Percentiles rank a stretch among this genome's conserved stretches.
phyloP scores from a whole-genome alignment of 2,888 invertebrate species.

The Apotomis turbidana region DNA sequence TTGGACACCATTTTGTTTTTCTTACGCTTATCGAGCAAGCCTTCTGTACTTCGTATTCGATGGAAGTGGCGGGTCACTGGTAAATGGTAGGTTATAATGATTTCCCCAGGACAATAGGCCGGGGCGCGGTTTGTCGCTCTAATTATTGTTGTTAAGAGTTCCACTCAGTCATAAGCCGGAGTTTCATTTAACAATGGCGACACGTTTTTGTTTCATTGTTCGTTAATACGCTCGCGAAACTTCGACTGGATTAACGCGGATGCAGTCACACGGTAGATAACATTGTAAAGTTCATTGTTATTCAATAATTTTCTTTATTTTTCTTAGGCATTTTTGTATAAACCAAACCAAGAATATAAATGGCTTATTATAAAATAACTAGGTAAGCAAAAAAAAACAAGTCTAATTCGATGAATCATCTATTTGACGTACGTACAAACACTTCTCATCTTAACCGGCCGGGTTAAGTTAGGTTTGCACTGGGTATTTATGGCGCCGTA shows the following conservation, averaged over 20 bases:
- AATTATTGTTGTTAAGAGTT: slow-evolving; percentile 63
- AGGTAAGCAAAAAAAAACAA: too few relatives aligned
- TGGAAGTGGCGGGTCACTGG: slow-evolving; percentile 26
- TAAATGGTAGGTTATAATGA: slow-evolving; percentile 50
- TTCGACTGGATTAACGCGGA: slow-evolving; percentile 61
- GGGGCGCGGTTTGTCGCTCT: slow-evolving; percentile 56
- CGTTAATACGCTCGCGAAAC: slow-evolving; percentile 60
- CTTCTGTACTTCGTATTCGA: slow-evolving; percentile 12
- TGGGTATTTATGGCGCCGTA: too few relatives aligned
- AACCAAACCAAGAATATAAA: too few relatives aligned
- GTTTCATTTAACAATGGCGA: slow-evolving; percentile 61
- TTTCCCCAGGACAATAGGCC: slow-evolving; percentile 53
- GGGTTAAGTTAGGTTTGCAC: too few relatives aligned
- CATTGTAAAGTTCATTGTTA: too few relatives aligned
- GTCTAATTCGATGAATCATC: too few relatives aligned
- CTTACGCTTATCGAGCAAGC: background rate
- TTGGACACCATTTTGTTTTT: too few relatives aligned
- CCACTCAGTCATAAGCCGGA: slow-evolving; percentile 57
- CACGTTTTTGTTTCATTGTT: slow-evolving; percentile 67
- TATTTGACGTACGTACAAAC: too few relatives aligned
- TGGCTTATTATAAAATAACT: too few relatives aligned
- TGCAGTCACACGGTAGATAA: slow-evolving; percentile 47
- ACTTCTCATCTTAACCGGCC: too few relatives aligned
- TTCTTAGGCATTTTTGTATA: too few relatives aligned
- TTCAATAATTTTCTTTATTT: too few relatives aligned